These are phyloP conservation scores for Cichladusa arquata DNA, from an alignment of 2,113 vertebrate species.

Conservation along the genomic window DNA sequence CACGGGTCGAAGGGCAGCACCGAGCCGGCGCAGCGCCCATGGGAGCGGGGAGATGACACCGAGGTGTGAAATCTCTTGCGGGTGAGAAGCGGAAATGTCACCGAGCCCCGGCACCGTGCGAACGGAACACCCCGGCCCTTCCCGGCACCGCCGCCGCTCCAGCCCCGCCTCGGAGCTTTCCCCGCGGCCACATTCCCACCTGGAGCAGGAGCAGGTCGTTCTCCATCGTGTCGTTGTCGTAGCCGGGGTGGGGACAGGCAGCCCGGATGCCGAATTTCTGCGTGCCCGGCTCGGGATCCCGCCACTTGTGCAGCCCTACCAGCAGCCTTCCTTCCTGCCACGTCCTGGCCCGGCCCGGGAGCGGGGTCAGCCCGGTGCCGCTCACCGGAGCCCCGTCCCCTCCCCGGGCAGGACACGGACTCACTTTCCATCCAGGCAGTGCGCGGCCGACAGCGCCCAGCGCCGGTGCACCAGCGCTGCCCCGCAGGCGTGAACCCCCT, in stretches of 20 bases:
- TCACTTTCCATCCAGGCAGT: neutral
- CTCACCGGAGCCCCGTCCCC: neutral
- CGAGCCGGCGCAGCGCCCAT: accelerated
- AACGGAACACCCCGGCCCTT: accelerated
- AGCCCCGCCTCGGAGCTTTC: neutral
- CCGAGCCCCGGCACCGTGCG: accelerated
- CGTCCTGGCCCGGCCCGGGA: neutral
- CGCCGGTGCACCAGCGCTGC: neutral
- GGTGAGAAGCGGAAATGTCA: neutral
- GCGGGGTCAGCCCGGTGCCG: accelerated
- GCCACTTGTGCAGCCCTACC: neutral
- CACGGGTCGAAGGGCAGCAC: neutral
- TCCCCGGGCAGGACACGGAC: neutral
- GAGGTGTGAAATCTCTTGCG: neutral
- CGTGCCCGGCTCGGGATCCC: accelerated
- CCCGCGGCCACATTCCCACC: neutral
- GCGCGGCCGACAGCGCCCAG: conserved; percentile 66
- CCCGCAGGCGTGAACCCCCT: accelerated
- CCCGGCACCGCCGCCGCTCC: neutral
- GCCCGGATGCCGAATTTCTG: neutral
- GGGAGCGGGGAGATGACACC: neutral
- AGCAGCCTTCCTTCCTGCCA: accelerated
- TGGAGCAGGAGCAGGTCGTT: conserved; percentile 40
- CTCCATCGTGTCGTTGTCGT: accelerated
- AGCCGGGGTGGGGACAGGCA: neutral